phyloP scores from a whole-genome alignment of 2,797 vertebrate species.

The Hemitrygon akajei region DNA sequence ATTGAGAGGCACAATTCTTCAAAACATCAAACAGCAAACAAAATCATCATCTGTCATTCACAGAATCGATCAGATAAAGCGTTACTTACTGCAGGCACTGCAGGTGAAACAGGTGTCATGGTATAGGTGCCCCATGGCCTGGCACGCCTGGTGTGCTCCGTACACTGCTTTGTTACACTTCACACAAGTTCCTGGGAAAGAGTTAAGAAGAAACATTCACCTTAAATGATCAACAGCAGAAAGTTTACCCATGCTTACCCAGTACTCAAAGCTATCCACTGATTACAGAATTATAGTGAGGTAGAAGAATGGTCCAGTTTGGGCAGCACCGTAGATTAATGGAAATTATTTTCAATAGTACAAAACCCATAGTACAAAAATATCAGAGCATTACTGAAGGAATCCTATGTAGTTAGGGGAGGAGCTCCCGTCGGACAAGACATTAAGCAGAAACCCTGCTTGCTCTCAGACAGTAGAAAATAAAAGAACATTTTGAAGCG shows the following conservation, averaged over 20 bases:
- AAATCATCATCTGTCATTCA: too few relatives aligned
- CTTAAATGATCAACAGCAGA: neutral
- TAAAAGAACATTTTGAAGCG: too few relatives aligned
- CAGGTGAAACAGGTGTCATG: conserved; percentile 92
- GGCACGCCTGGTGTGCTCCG: conserved; percentile 85
- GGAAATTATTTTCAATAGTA: too few relatives aligned
- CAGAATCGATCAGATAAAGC: neutral
- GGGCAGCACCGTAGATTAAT: neutral
- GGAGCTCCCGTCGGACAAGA: too few relatives aligned
- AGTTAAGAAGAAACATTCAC: neutral
- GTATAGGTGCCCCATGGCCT: conserved; percentile 95
- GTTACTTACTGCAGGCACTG: conserved; percentile 86
- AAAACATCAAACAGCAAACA: neutral
- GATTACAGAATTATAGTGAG: neutral
- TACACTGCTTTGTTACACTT: conserved; percentile 85
- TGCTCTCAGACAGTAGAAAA: too few relatives aligned
- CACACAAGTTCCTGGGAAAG: conserved; percentile 72
- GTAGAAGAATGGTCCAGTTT: neutral
- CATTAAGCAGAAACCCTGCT: too few relatives aligned
- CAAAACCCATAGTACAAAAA: too few relatives aligned
- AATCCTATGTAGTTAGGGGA: too few relatives aligned
- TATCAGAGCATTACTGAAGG: too few relatives aligned
- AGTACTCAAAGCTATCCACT: neutral
- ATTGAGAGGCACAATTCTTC: neutral
- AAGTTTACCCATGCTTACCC: neutral